These are phyloP conservation scores for Hydriomena furcata DNA, from an alignment of 2,888 invertebrate species.

Conservation along the genomic window DNA sequence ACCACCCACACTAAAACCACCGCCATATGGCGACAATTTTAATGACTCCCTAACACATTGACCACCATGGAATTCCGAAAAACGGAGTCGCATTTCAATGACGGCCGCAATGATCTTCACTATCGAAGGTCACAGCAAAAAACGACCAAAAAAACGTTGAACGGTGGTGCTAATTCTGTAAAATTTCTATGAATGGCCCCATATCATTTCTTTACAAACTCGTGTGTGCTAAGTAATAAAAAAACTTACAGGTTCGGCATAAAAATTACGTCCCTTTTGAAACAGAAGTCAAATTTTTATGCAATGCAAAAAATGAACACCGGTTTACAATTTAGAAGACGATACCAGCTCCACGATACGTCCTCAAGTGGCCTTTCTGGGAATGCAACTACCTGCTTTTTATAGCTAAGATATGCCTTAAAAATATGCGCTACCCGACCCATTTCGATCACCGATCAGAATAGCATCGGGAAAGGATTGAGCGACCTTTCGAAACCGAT, in stretches of 20 bases:
- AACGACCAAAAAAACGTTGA: slow-evolving; percentile 43
- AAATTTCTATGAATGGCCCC: slow-evolving; percentile 43
- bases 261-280: slow-evolving; percentile 36
- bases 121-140: slow-evolving; percentile 49
- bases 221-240: neutral
- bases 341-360: slow-evolving; percentile 41
- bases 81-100: slow-evolving; percentile 58
- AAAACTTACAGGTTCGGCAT: neutral
- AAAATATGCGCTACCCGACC: slow-evolving; percentile 65
- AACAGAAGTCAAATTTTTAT: slow-evolving; percentile 51
- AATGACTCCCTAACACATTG: slow-evolving; percentile 39
- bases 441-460: slow-evolving; percentile 60
- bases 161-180: slow-evolving; percentile 49
- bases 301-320: slow-evolving; percentile 56
- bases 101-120: slow-evolving; percentile 51
- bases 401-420: slow-evolving; percentile 63
- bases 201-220: neutral
- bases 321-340: slow-evolving; percentile 50
- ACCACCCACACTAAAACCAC: slow-evolving; percentile 21
- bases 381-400: slow-evolving; percentile 80
- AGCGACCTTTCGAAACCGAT: slow-evolving; percentile 57
- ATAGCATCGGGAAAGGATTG: slow-evolving; percentile 44
- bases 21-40: slow-evolving; percentile 34
- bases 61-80: slow-evolving; percentile 56
- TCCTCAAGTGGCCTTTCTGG: slow-evolving; percentile 66